Evolutionary conservation across 2,888 invertebrate species (phyloP).

Genomic region (Parnassius glacialis): DNA sequence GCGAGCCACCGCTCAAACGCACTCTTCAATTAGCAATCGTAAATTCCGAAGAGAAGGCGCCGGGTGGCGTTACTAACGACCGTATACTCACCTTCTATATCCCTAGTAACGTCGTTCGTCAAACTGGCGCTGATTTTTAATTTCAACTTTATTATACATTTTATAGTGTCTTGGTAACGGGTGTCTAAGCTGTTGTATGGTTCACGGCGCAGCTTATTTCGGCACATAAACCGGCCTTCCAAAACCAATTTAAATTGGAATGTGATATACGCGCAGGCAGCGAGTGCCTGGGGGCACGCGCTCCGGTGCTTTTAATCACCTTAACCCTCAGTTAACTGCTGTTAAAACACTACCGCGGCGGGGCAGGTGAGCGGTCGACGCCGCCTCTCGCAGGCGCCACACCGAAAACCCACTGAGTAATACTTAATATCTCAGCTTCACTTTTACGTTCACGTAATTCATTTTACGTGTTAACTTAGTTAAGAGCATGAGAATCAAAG

Average conservation of each 20-base stretch:
- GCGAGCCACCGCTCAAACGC: constrained; percentile 56
- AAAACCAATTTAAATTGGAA: constrained; percentile 80
- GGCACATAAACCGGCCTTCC: constrained; percentile 64
- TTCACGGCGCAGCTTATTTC: constrained; percentile 55
- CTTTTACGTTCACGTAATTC: constrained; percentile 17
- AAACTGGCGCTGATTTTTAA: background rate
- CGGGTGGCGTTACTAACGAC: constrained; percentile 15
- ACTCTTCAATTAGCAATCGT: constrained; percentile 77
- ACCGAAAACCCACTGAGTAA: background rate
- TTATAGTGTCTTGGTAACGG: background rate
- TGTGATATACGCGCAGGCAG: constrained; percentile 73
- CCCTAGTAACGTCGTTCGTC: background rate
- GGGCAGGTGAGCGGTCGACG: constrained; percentile 34
- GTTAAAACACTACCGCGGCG: constrained; percentile 61
- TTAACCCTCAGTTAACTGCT: constrained; percentile 62
- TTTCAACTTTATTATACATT: background rate
- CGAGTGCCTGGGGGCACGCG: constrained; percentile 59
- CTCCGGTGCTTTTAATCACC: constrained; percentile 67
- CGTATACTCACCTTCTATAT: constrained; percentile 1
- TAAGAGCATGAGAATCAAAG: constrained; percentile 14
- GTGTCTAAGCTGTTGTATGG: constrained; percentile 27
- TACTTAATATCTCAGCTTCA: background rate
- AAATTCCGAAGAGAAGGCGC: constrained; percentile 55
- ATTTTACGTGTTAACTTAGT: constrained; percentile 22
- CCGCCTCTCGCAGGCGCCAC: constrained; percentile 11